These are phyloP conservation scores for Trissolcus basalis DNA, from an alignment of 1,140 invertebrate genomes.

Conservation along the genomic window DNA sequence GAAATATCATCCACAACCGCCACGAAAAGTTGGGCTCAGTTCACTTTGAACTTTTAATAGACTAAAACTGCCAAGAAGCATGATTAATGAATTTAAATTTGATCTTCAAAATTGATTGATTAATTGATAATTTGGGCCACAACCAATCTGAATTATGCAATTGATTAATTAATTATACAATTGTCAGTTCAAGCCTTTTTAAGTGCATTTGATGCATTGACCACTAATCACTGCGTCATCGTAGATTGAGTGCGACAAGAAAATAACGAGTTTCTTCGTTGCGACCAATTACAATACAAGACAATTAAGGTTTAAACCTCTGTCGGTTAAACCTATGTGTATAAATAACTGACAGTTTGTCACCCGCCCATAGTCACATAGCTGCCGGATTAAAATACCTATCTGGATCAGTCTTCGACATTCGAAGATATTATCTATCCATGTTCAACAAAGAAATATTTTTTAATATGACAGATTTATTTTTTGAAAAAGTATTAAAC, in stretches of 20 bases:
- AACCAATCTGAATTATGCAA: slow-evolving; percentile 18
- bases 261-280: slow-evolving; percentile 46
- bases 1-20: slow-evolving; percentile 88
- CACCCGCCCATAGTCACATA: slow-evolving; percentile 43
- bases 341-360: slow-evolving; percentile 54
- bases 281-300: slow-evolving; percentile 44
- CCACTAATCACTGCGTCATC: slow-evolving; percentile 41
- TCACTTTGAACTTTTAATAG: slow-evolving; percentile 92
- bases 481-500: too few species aligned
- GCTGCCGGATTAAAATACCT: slow-evolving; percentile 33
- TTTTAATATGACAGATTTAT: too few species aligned
- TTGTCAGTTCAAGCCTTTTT: slow-evolving; percentile 41
- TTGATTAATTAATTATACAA: slow-evolving; percentile 48
- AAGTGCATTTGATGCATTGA: slow-evolving; percentile 46
- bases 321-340: slow-evolving; percentile 35
- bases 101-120: slow-evolving; percentile 35
- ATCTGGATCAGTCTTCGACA: slow-evolving; percentile 4
- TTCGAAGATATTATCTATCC: not conserved
- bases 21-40: slow-evolving; percentile 88
- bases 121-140: slow-evolving; percentile 24
- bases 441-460: too few species aligned
- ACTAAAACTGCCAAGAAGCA: slow-evolving; percentile 78
- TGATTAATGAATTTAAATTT: slow-evolving; percentile 27
- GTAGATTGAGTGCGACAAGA: slow-evolving; percentile 43
- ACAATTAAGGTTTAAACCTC: slow-evolving; percentile 46